Percentiles rank a stretch among this genome's conserved stretches.
These are phyloP conservation scores for Temnothorax curvispinosus DNA, from an alignment of 1,140 invertebrate species.

Conservation along the genomic window DNA sequence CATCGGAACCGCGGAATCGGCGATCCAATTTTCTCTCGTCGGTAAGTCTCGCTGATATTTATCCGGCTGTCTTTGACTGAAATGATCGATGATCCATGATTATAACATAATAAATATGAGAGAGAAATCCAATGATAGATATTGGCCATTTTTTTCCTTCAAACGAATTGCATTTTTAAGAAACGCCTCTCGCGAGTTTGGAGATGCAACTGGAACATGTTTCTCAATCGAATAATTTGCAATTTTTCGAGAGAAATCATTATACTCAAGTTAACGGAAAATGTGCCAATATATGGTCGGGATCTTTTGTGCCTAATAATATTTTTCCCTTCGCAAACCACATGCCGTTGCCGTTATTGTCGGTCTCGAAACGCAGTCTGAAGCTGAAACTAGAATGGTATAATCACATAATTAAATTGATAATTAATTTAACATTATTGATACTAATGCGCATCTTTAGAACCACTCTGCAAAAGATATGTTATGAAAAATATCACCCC, in stretches of 20 bases:
- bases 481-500: too few relatives aligned
- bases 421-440: too few relatives aligned
- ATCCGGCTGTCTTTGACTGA: background rate
- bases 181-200: background rate
- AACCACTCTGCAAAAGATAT: too few relatives aligned
- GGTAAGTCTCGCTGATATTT: constrained; percentile 19
- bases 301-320: too few relatives aligned
- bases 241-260: background rate
- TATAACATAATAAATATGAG: background rate
- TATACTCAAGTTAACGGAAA: background rate
- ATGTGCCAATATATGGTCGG: too few relatives aligned
- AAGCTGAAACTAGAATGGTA: too few relatives aligned
- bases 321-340: too few relatives aligned
- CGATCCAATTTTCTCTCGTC: background rate
- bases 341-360: too few relatives aligned
- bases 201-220: background rate
- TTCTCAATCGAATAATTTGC: background rate
- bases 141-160: background rate
- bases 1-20: background rate
- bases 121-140: background rate
- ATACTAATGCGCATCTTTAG: too few relatives aligned
- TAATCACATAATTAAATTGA: too few relatives aligned
- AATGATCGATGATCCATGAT: background rate
- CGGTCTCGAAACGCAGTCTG: too few relatives aligned
- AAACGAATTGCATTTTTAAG: background rate